A percentile compares a stretch with the other conserved stretches of the same genome.
Conservation (phyloP, 1,140 invertebrate genomes). For the Nasonia giraulti region DNA sequence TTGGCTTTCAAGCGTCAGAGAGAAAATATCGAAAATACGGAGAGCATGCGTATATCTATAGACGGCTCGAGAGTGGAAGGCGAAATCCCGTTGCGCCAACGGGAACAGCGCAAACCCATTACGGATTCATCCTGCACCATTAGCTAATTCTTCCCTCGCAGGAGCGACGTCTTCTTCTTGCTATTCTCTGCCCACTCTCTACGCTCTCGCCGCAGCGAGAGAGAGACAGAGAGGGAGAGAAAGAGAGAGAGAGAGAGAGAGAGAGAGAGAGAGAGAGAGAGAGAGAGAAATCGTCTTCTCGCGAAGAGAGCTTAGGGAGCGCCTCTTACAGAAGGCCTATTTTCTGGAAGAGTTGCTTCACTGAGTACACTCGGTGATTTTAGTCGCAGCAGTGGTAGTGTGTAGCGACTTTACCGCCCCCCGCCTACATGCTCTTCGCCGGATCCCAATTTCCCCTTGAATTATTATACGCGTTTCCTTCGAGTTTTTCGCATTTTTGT, state of each 20-base stretch:
- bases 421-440: neutral
- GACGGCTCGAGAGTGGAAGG: conserved; percentile 39
- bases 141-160: conserved; percentile 71
- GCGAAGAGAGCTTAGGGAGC: conserved; percentile 43
- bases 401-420: conserved; percentile 18
- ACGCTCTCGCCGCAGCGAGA: neutral
- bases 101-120: conserved; percentile 73
- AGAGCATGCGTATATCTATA: neutral
- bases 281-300: conserved; percentile 26
- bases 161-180: conserved; percentile 32
- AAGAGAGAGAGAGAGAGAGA: conserved; percentile 17
- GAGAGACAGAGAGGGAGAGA: conserved; percentile 6
- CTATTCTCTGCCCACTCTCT: conserved; percentile 49
- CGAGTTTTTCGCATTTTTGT: neutral
- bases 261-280: conserved; percentile 27
- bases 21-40: conserved; percentile 1
- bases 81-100: conserved; percentile 70
- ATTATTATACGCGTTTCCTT: neutral
- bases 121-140: conserved; percentile 74
- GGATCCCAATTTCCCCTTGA: neutral
- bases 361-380: conserved; percentile 37
- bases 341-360: conserved; percentile 50
- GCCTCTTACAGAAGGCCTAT: conserved; percentile 48
- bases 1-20: neutral
- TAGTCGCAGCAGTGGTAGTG: neutral